These are phyloP conservation scores for Dendrolimus houi DNA, from an alignment of 2,888 invertebrate species.

Conservation along the genomic window DNA sequence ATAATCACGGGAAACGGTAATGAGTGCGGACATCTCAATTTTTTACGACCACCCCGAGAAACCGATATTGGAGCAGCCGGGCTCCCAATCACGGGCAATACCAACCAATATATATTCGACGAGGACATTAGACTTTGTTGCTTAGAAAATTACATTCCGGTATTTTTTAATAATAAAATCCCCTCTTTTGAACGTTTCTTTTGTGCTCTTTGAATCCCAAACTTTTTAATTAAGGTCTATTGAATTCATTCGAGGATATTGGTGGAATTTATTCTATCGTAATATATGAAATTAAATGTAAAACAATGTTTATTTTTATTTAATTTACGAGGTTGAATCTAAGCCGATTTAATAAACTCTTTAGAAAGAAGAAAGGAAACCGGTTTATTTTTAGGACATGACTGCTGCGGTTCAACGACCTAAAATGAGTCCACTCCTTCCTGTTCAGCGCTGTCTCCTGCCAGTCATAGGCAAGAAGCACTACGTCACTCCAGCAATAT, in stretches of 20 bases:
- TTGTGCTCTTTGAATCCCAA: not conserved
- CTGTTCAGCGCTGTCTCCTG: too few species aligned
- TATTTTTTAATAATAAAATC: not conserved
- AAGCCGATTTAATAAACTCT: too few species aligned
- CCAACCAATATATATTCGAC: not conserved
- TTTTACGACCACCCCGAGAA: conserved; percentile 20
- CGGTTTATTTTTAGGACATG: too few species aligned
- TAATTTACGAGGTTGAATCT: too few species aligned
- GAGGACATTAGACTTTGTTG: not conserved
- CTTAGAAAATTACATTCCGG: not conserved
- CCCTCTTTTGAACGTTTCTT: not conserved
- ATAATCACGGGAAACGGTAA: conserved; percentile 33
- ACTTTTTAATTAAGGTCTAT: not conserved
- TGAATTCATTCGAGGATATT: not conserved
- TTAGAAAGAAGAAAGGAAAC: too few species aligned
- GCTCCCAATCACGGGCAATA: not conserved
- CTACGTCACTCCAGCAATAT: too few species aligned
- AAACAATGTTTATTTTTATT: too few species aligned
- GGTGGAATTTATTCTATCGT: too few species aligned
- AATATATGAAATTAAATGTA: too few species aligned
- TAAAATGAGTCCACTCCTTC: too few species aligned
- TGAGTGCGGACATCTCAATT: conserved; percentile 27
- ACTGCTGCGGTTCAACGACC: too few species aligned
- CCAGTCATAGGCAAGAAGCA: too few species aligned
- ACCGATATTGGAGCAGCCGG: conserved; percentile 13